Percentiles rank a stretch among this genome's conserved stretches.
Evolutionary conservation across 2,888 invertebrate species (phyloP).

Genomic region (Nymphalis urticae): DNA sequence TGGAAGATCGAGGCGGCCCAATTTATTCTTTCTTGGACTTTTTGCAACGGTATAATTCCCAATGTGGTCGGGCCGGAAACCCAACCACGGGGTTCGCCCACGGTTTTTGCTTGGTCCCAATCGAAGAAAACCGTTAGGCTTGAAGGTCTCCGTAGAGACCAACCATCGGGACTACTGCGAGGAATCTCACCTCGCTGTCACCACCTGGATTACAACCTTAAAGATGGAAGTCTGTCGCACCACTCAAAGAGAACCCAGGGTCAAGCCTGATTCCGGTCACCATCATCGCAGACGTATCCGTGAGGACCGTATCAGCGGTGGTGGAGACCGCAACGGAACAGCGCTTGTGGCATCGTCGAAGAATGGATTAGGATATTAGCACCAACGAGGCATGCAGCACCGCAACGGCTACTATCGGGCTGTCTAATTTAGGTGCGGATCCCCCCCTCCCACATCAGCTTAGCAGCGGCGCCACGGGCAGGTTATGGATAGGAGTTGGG

Average conservation of each 20-base stretch:
- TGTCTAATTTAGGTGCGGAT: too few species aligned
- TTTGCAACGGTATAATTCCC: slow-evolving; percentile 15
- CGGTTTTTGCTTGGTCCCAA: slow-evolving; percentile 30
- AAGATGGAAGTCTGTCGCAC: background rate
- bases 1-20: slow-evolving; percentile 33
- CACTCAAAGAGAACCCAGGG: slow-evolving; percentile 19
- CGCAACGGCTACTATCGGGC: slow-evolving; percentile 9
- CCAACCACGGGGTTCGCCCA: slow-evolving; percentile 30
- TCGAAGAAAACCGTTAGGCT: slow-evolving; percentile 28
- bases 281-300: background rate
- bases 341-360: slow-evolving; percentile 3
- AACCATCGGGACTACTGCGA: slow-evolving; percentile 14
- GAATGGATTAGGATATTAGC: too few species aligned
- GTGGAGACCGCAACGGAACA: background rate
- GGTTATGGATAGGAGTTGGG: too few species aligned
- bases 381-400: slow-evolving; percentile 2
- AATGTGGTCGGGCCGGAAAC: slow-evolving; percentile 25
- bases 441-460: too few species aligned
- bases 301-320: background rate
- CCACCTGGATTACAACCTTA: slow-evolving; percentile 9
- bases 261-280: slow-evolving; percentile 13
- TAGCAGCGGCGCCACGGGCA: too few species aligned
- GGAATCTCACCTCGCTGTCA: too few species aligned
- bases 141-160: slow-evolving; percentile 15
- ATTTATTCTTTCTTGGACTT: background rate